phyloP scores from a whole-genome alignment of 1,140 invertebrate species.

The Drosophila nebulosa region DNA sequence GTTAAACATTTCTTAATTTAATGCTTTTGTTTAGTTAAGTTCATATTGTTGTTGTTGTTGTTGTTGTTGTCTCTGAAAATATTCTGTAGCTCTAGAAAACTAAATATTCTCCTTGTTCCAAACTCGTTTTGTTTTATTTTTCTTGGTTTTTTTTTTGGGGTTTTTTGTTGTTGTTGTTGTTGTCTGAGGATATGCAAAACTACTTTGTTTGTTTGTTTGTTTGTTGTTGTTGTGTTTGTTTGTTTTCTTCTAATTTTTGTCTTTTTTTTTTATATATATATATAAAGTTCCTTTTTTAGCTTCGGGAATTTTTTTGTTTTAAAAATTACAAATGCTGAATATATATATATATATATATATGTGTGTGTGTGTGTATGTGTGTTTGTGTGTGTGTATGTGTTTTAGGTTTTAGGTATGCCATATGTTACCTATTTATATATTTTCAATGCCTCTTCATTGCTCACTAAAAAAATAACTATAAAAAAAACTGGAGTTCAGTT shows the following conservation, averaged over 20 bases:
- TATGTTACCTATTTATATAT: constrained; percentile 58
- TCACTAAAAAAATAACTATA: constrained; percentile 77
- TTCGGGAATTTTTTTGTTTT: constrained; percentile 40
- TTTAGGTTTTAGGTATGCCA: too few relatives aligned
- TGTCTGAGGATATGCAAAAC: constrained; percentile 72
- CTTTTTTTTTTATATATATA: constrained; percentile 24
- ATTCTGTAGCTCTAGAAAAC: constrained; percentile 64
- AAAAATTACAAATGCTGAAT: constrained; percentile 27
- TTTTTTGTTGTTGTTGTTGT: constrained; percentile 11
- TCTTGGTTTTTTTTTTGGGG: constrained; percentile 10
- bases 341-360: neutral
- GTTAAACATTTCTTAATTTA: constrained; percentile 63
- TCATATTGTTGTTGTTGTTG: constrained; percentile 2
- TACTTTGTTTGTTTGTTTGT: constrained; percentile 63
- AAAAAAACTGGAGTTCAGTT: constrained; percentile 71
- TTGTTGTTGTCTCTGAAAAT: constrained; percentile 57
- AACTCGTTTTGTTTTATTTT: constrained; percentile 34
- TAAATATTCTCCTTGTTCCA: constrained; percentile 36
- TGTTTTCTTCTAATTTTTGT: constrained; percentile 57
- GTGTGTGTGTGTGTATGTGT: constrained; percentile 18
- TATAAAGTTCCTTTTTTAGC: constrained; percentile 31
- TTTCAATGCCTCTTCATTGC: constrained; percentile 71
- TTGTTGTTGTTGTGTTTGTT: constrained; percentile 43
- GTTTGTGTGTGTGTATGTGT: constrained; percentile 36
- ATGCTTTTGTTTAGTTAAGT: constrained; percentile 29